Conservation (phyloP, 30 jellyfish, hydroid and myxozoan genomes). For the Pelagia noctiluca region DNA sequence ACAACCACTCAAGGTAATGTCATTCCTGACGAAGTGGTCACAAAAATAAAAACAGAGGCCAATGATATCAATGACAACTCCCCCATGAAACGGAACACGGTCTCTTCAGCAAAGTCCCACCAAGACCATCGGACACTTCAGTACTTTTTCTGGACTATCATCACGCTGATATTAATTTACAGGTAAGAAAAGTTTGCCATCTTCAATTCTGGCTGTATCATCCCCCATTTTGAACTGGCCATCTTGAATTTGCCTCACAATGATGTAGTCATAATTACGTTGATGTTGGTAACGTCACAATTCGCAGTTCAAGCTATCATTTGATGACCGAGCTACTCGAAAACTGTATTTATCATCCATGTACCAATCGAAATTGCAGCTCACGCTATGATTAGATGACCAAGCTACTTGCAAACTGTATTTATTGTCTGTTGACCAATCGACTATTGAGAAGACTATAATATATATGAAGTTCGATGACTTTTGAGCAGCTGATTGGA, state of each 20-base stretch:
- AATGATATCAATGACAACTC: background rate
- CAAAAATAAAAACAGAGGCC: background rate
- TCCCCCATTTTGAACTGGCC: no score
- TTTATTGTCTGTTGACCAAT: background rate
- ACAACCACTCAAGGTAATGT: no score
- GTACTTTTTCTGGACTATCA: slow-evolving; percentile 59
- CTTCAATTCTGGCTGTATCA: no score
- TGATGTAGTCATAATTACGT: no score
- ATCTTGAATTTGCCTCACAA: no score
- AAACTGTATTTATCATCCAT: no score
- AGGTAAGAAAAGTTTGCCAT: slow-evolving; percentile 39
- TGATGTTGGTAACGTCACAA: no score
- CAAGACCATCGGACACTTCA: slow-evolving; percentile 26
- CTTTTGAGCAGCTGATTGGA: slow-evolving; percentile 15
- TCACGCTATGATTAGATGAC: no score
- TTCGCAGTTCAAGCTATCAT: no score
- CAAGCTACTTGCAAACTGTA: slow-evolving; percentile 6
- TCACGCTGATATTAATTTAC: slow-evolving; percentile 40
- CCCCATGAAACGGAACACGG: slow-evolving; percentile 5
- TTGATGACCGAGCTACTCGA: no score
- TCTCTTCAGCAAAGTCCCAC: slow-evolving; percentile 7
- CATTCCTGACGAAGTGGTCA: no score
- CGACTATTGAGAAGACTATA: background rate
- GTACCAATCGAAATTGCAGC: no score
- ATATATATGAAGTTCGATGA: background rate